Evolutionary conservation across 2,797 vertebrate species (phyloP).

Genomic region (Acipenser transmontanus): DNA sequence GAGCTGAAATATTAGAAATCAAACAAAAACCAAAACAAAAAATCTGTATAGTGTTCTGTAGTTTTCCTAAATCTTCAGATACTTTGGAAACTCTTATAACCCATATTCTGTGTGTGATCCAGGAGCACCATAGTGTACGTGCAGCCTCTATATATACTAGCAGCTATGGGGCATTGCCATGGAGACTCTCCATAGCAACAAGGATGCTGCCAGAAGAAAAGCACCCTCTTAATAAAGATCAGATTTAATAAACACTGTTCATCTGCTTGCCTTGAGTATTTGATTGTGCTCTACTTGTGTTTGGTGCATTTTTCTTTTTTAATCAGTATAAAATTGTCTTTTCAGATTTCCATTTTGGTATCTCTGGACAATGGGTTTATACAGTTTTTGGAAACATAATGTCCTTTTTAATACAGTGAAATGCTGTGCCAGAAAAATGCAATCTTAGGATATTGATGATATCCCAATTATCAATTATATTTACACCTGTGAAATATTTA

Average conservation of each 20-base stretch:
- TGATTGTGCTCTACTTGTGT: background rate
- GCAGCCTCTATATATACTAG: constrained; percentile 16
- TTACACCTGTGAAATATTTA: too few species aligned
- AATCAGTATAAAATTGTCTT: too few species aligned
- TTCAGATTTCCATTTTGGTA: too few species aligned
- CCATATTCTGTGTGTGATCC: constrained; percentile 11
- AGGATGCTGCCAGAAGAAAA: constrained; percentile 35
- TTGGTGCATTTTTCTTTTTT: too few species aligned
- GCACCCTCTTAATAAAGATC: constrained; percentile 26
- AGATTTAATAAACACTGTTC: constrained; percentile 17
- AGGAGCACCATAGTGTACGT: constrained; percentile 25
- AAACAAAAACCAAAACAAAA: background rate
- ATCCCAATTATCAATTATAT: too few species aligned
- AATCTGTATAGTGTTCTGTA: background rate
- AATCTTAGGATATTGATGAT: too few species aligned
- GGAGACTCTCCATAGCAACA: constrained; percentile 46
- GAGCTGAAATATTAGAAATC: constrained; percentile 1
- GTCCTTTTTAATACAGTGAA: too few species aligned
- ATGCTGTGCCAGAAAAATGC: too few species aligned
- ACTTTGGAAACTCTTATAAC: background rate
- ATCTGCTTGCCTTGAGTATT: constrained; percentile 18
- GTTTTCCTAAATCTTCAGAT: too few species aligned
- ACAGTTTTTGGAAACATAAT: too few species aligned
- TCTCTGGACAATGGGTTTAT: too few species aligned
- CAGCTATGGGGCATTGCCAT: constrained; percentile 39